These are phyloP conservation scores for Vireo altiloquus DNA, from an alignment of 2,113 vertebrate species.

Conservation along the genomic window DNA sequence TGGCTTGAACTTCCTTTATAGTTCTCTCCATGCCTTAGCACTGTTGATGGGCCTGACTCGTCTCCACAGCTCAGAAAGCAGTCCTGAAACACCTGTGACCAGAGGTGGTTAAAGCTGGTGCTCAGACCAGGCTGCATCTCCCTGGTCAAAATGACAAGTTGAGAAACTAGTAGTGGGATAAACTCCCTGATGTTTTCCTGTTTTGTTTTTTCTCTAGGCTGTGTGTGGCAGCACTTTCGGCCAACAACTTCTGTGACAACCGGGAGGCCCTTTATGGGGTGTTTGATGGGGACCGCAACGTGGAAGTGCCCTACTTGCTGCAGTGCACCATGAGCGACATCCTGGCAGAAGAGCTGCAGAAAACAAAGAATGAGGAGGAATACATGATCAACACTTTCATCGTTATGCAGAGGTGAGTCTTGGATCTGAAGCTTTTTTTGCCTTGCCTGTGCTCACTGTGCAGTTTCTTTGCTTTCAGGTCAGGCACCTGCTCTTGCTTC, in stretches of 20 bases:
- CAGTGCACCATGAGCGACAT: slow-evolving; percentile 98
- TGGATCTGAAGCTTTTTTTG: background rate
- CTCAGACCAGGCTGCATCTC: background rate
- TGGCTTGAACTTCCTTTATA: background rate
- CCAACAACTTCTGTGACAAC: slow-evolving; percentile 92
- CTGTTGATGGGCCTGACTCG: background rate
- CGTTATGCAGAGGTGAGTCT: slow-evolving; percentile 90
- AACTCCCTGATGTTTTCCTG: background rate
- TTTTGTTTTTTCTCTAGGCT: slow-evolving; percentile 70
- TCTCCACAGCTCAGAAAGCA: background rate
- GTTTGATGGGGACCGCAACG: slow-evolving; percentile 94
- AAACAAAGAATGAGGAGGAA: slow-evolving; percentile 91
- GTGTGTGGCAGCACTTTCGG: slow-evolving; percentile 92
- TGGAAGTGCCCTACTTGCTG: slow-evolving; percentile 93
- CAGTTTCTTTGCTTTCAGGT: background rate
- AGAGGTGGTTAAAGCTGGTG: background rate
- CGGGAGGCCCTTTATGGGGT: slow-evolving; percentile 95
- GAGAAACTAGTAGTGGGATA: background rate
- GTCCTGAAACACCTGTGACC: background rate
- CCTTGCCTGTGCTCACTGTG: background rate
- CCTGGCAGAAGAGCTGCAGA: slow-evolving; percentile 92
- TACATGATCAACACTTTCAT: slow-evolving; percentile 98
- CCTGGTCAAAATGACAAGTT: background rate
- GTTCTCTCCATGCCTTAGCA: background rate
- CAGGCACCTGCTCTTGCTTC: background rate